Evolutionary conservation across 2,888 invertebrate genomes (phyloP), one percentile per base, ranked within the genome.

Genomic region (Mylabris sibirica): DNA sequence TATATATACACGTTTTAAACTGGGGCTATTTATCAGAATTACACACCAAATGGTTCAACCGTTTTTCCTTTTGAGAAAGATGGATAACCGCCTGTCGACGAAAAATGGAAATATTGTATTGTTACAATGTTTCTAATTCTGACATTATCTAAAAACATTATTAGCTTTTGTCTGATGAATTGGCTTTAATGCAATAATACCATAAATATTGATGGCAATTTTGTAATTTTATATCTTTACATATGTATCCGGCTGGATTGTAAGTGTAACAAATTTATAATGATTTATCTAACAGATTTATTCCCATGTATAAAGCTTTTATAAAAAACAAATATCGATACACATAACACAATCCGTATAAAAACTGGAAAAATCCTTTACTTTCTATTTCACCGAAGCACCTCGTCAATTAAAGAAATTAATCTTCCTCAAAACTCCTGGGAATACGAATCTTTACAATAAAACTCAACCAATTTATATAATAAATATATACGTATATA

Each of bases 41-140:
- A 77, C 68, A 73, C 72, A 67, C 69, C 72, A 69, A 74, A 73
- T 69, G 74, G 68, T 70, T 72, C 68, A 66, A 62, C 70, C 62
- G 65, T 72, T 76, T 22, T 22, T 12, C 57, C 14, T 22, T 71
- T 75, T 74, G 79, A 80, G 79, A 80, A 81, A 82, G 81, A 80
- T 80, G 79, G 76, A 80, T 79, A 78, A 76, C 70, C 72, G 30
- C 30, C 69, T 75, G 77, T 80, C 75, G 76, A 14, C 57, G 77
- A 80, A 81, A 81, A 82, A 82, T 80, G 80, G 79, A 82, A 82
- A 82, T 80, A 80, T 79, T 78, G 80, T 81, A 80, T 81, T 80
- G 79, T 81, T 81, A 79, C 78, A 75, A 79, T 53, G n/a, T 20
- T 22, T 57, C 49, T 49, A 17, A 49, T 9, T 78, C 79, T 78